Evolutionary conservation across 1,140 invertebrate species (phyloP).

Genomic region (Scylla paramamosain): DNA sequence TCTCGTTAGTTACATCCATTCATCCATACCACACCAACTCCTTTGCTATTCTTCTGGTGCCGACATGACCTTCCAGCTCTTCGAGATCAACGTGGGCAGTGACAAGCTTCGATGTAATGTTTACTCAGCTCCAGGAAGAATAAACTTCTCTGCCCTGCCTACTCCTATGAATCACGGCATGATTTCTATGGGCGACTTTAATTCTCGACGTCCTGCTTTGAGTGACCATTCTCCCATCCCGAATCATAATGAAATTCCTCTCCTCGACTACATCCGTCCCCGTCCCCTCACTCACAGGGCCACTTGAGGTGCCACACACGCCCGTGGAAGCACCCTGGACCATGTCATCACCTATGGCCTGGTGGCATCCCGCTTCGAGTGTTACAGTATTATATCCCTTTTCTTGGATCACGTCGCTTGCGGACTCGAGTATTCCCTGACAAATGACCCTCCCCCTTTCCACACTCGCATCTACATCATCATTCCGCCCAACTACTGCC

Average conservation of each 20-base stretch:
- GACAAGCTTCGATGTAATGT: conserved; percentile 3
- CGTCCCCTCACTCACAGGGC: background rate
- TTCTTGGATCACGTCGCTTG: too few species aligned
- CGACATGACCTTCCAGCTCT: conserved; percentile 16
- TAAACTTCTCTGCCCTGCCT: conserved; percentile 25
- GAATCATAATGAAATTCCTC: background rate
- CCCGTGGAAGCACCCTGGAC: conserved; percentile 11
- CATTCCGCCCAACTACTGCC: too few species aligned
- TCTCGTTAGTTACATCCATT: background rate
- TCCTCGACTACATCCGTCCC: background rate
- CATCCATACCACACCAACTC: background rate
- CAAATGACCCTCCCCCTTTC: too few species aligned
- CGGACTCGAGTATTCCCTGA: too few species aligned
- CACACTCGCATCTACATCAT: too few species aligned
- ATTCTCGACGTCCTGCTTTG: conserved; percentile 35
- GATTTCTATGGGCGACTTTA: conserved; percentile 34
- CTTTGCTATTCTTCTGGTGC: background rate
- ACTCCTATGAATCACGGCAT: conserved; percentile 2
- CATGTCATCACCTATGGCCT: conserved; percentile 22
- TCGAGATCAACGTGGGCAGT: background rate
- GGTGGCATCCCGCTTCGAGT: conserved; percentile 13
- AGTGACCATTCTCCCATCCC: background rate
- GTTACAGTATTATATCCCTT: background rate
- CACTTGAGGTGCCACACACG: background rate
- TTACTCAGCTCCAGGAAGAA: conserved; percentile 34